Percentiles rank a stretch among this genome's conserved stretches.
phyloP scores from a whole-genome alignment of 2,888 invertebrate species.

The Tiliacea aurago region DNA sequence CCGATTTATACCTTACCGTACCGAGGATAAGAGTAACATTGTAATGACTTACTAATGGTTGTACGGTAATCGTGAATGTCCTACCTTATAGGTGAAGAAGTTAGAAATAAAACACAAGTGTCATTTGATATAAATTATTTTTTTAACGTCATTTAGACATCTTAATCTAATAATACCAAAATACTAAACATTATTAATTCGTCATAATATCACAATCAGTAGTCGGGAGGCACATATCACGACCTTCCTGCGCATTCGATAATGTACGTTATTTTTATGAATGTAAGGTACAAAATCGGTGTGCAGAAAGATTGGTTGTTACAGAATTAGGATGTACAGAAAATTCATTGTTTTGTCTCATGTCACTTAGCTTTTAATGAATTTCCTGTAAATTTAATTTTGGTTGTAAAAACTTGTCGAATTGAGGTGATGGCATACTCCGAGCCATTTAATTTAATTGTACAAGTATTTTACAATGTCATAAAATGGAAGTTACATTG shows the following conservation, averaged over 20 bases:
- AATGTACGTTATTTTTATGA: conserved; percentile 4
- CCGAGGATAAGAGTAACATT: no score
- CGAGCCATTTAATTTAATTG: neutral
- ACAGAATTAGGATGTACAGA: conserved; percentile 16
- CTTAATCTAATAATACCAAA: conserved; percentile 77
- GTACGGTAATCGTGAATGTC: no score
- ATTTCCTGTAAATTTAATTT: conserved; percentile 31
- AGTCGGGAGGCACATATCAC: conserved; percentile 64
- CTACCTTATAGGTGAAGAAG: no score
- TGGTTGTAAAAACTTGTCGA: conserved; percentile 26
- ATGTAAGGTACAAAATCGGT: conserved; percentile 33
- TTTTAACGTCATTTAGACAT: conserved; percentile 66
- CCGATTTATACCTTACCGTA: no score
- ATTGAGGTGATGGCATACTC: conserved; percentile 6
- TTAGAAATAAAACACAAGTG: conserved; percentile 37
- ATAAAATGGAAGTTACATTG: neutral
- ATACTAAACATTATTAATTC: conserved; percentile 68
- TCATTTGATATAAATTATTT: conserved; percentile 59
- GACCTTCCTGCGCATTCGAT: conserved; percentile 44
- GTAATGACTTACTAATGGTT: no score
- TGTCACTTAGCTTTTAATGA: neutral
- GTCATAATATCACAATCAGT: conserved; percentile 76
- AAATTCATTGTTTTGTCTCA: conserved; percentile 14
- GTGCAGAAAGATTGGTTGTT: conserved; percentile 44
- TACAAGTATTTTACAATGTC: neutral